Evolutionary conservation across 2,797 vertebrate genomes (phyloP), one percentile per base, ranked within the genome.

Genomic region (Cirrhinus mrigala): DNA sequence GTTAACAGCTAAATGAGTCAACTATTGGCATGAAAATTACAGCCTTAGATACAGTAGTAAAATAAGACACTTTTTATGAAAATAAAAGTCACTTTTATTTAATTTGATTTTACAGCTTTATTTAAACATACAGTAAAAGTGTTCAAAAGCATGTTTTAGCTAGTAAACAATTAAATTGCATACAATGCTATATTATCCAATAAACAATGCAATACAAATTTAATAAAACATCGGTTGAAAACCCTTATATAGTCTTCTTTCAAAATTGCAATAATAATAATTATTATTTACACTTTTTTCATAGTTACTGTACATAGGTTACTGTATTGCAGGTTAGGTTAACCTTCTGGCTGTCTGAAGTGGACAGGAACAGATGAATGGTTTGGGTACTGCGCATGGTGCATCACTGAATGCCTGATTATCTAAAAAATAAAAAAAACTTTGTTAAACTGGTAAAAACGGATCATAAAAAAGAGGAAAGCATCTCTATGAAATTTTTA

Each of bases 291-390:
- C 27, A 54, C 10, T 20, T 54, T 10, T 22, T 22, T 22, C 18
- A 75, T 54, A 22, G 33, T 46, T 44, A 44, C 44, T 10, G 7
- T 9, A 44, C 44, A 44, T 46, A 54, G 22, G 73, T 54, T 11
- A 22, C 18, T 75, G 73, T 33, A 22, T 29, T 29, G 50, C 10
- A 33, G 48, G 48, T 54, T 33, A 75, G 73, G 48, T 54, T 20
- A 84, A 11, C 24, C n/a, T 7, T 16, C 14, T 6, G 48, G 2
- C 56, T 60, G n/a, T 54, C 78, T 75, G 33, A 56, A 73, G 4
- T 48, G 90, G 80, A 60, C 85, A 90, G 56, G 92, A 94, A 90
- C 92, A 95, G 87, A 95, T 70, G 77, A 92, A 94, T 0, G 92
- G 79, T 58, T 90, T 88, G 79, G 81, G 79, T 58, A 88, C 87